A percentile compares a stretch with the other conserved stretches of the same genome.
These are phyloP conservation scores for Drosophila mayaguana DNA, from an alignment of 2,888 invertebrate genomes.

Conservation along the genomic window DNA sequence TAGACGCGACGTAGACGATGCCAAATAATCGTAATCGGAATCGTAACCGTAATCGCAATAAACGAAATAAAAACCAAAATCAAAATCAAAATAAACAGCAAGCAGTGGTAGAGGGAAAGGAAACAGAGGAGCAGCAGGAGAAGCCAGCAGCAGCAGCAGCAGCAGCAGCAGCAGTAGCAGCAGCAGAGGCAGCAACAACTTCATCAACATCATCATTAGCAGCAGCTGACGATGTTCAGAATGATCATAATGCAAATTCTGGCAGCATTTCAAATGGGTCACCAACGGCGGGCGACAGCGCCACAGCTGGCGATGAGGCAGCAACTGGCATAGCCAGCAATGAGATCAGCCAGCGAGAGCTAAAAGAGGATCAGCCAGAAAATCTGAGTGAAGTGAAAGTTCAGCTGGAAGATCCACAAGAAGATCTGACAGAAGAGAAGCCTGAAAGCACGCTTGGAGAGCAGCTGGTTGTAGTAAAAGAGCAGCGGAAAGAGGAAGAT, in stretches of 20 bases:
- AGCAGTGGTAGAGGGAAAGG: slow-evolving; percentile 11
- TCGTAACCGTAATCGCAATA: slow-evolving; percentile 78
- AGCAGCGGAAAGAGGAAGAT: not conserved
- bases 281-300: slow-evolving; percentile 40
- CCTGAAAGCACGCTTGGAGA: not conserved
- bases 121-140: slow-evolving; percentile 10
- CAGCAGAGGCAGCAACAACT: slow-evolving; percentile 16
- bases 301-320: slow-evolving; percentile 40
- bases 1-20: slow-evolving; percentile 72
- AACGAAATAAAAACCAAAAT: slow-evolving; percentile 69
- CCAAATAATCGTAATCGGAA: slow-evolving; percentile 82
- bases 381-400: not conserved
- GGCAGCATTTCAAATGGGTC: slow-evolving; percentile 76
- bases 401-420: not conserved
- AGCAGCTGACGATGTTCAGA: slow-evolving; percentile 26
- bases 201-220: slow-evolving; percentile 32
- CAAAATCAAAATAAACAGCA: slow-evolving; percentile 58
- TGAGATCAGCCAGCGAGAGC: slow-evolving; percentile 17
- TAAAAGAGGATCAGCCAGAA: slow-evolving; percentile 5
- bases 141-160: slow-evolving; percentile 12
- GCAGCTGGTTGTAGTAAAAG: not conserved
- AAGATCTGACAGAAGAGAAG: not conserved
- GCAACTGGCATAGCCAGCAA: slow-evolving; percentile 39
- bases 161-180: slow-evolving; percentile 17
- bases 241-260: slow-evolving; percentile 72